phyloP scores from a whole-genome alignment of 1,140 invertebrate species.

The Palaemon carinicauda region DNA sequence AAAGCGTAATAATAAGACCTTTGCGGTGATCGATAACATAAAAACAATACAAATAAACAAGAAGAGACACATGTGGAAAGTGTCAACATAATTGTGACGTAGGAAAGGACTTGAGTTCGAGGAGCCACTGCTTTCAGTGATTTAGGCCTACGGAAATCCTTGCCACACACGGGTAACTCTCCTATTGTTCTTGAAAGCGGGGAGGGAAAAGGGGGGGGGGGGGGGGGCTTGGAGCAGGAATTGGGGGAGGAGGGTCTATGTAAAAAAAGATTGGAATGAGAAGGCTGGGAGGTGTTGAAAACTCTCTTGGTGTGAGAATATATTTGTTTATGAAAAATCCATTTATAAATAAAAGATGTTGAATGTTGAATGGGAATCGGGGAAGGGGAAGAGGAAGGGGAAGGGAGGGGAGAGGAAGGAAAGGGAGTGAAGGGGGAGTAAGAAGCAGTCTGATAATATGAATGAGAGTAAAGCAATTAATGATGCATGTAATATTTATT shows the following conservation, averaged over 20 bases:
- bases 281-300: too few species aligned
- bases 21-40: too few species aligned
- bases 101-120: neutral
- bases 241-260: neutral
- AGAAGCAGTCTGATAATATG: neutral
- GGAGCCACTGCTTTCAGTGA: neutral
- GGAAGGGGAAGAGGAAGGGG: neutral
- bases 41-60: neutral
- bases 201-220: neutral
- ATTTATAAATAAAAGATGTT: too few species aligned
- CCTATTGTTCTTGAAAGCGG: constrained; percentile 9
- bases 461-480: neutral
- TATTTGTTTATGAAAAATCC: too few species aligned
- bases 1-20: too few species aligned
- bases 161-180: neutral
- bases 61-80: neutral
- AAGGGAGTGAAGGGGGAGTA: too few species aligned
- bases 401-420: neutral
- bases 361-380: neutral
- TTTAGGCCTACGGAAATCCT: neutral
- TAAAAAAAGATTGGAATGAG: neutral
- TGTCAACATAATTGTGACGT: neutral
- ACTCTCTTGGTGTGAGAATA: too few species aligned
- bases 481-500: too few species aligned
- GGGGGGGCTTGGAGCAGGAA: neutral